These are phyloP conservation scores for Buteo buteo DNA, from an alignment of 2,113 vertebrate species.

Conservation along the genomic window DNA sequence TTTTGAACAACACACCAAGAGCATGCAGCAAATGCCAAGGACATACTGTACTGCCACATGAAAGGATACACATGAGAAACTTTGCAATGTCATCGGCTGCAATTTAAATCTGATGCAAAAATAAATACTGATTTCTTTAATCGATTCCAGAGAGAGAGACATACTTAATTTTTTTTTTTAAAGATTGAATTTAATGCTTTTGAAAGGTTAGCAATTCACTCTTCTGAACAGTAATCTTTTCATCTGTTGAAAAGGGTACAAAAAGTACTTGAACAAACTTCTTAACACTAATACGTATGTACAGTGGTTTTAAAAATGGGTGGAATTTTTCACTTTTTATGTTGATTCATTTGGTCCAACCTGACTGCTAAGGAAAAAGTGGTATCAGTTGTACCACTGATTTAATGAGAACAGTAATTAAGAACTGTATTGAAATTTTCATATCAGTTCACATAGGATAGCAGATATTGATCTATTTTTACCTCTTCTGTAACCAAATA, in stretches of 20 bases:
- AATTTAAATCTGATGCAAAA: conserved; percentile 42
- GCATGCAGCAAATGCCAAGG: conserved; percentile 52
- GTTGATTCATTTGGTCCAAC: not conserved
- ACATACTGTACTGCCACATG: conserved; percentile 62
- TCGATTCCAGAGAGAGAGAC: not conserved
- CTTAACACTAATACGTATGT: not conserved
- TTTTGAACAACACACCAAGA: conserved; percentile 51
- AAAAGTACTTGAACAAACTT: not conserved
- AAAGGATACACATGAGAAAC: conserved; percentile 19
- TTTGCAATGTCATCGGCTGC: not conserved
- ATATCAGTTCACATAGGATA: not conserved
- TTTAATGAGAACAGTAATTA: not conserved
- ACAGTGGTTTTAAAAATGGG: not conserved
- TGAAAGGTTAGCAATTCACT: not conserved
- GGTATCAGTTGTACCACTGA: not conserved
- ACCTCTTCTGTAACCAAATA: not conserved
- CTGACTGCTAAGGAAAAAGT: not conserved
- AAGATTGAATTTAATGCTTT: not conserved
- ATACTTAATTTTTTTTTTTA: not conserved
- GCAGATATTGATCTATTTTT: not conserved
- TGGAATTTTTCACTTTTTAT: not conserved
- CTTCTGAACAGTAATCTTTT: not conserved
- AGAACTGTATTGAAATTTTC: not conserved
- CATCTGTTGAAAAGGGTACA: not conserved
- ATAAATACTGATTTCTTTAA: conserved; percentile 33